A percentile compares a stretch with the other conserved stretches of the same genome.
These are phyloP conservation scores for Micrasema longulum DNA, from an alignment of 1,140 invertebrate genomes.

Conservation along the genomic window DNA sequence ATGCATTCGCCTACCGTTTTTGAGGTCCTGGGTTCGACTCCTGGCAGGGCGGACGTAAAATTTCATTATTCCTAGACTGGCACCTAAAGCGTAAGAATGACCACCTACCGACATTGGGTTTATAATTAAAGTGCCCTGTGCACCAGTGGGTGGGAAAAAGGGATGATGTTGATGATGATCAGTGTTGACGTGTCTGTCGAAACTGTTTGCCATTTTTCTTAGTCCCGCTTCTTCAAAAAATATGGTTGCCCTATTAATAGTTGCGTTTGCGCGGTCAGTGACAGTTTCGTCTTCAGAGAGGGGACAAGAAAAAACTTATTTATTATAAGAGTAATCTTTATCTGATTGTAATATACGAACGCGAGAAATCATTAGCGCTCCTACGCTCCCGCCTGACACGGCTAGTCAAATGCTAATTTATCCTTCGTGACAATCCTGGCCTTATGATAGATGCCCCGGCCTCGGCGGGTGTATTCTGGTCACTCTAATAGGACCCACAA, in stretches of 20 bases:
- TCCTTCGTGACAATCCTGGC: background rate
- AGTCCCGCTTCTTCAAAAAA: background rate
- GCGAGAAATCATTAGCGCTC: slow-evolving; percentile 39
- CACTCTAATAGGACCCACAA: no score
- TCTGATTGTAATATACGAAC: slow-evolving; percentile 48
- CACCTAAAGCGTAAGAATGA: no score
- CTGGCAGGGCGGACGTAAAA: no score
- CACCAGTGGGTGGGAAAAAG: no score
- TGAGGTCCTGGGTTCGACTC: no score
- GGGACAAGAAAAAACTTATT: slow-evolving; percentile 37
- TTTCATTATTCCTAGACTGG: no score
- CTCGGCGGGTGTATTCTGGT: background rate
- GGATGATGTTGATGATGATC: no score
- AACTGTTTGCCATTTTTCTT: background rate
- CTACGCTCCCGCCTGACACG: slow-evolving; percentile 20
- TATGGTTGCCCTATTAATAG: slow-evolving; percentile 8
- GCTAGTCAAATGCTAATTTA: slow-evolving; percentile 22
- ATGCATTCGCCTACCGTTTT: no score
- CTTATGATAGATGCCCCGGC: background rate
- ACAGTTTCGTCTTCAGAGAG: slow-evolving; percentile 26
- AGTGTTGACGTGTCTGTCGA: no score
- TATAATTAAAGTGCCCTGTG: no score
- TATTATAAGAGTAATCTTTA: slow-evolving; percentile 44
- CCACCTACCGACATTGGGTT: no score
- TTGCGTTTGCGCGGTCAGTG: slow-evolving; percentile 6